Conservation (phyloP, 2,797 vertebrate genomes). For the Chelidonichthys spinosus region DNA sequence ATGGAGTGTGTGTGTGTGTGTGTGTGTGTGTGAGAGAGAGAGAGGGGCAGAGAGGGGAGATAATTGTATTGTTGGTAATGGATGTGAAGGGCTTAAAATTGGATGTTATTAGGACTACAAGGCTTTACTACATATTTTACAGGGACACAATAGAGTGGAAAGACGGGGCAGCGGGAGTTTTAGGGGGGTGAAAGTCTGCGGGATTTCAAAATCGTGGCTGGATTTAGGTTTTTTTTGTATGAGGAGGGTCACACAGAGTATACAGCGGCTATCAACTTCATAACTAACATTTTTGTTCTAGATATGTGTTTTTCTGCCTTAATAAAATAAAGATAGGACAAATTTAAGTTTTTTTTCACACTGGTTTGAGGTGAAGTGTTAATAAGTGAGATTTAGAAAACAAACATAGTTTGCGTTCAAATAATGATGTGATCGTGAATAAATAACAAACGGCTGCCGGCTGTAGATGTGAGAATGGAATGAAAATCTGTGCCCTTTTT, state of each 20-base stretch:
- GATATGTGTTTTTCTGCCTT: neutral
- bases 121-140: constrained; percentile 76
- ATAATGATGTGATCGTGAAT: no score
- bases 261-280: neutral
- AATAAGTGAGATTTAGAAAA: neutral
- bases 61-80: constrained; percentile 80
- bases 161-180: constrained; percentile 32
- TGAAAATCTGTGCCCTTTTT: neutral
- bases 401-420: no score
- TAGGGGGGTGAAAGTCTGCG: constrained; percentile 14
- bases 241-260: neutral
- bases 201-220: constrained; percentile 27
- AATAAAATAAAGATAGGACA: neutral
- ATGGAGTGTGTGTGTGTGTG: constrained; percentile 53
- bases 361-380: neutral
- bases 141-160: constrained; percentile 63
- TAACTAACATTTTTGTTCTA: neutral
- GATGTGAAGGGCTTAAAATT: constrained; percentile 83
- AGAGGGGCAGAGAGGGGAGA: constrained; percentile 25
- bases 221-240: neutral
- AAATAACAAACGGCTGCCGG: neutral
- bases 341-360: no score
- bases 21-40: constrained; percentile 4
- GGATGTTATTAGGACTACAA: constrained; percentile 82
- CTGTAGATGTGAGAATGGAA: neutral